Percentiles rank a stretch among this genome's conserved stretches.
phyloP scores from a whole-genome alignment of 2,113 vertebrate genomes.

The Poeciliopsis prolifica region DNA sequence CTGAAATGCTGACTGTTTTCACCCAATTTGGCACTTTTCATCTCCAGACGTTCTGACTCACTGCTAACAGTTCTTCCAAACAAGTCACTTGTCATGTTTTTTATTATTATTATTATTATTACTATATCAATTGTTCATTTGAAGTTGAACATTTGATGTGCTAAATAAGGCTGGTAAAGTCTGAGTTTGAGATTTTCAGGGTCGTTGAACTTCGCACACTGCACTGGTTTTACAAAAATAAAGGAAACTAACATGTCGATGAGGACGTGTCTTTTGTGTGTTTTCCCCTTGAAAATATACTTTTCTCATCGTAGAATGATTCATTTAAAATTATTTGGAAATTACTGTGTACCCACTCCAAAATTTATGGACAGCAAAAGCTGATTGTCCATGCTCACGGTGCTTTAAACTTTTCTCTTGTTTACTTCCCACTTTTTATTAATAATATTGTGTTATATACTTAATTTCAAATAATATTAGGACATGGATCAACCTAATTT shows the following conservation, averaged over 20 bases:
- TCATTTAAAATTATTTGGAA: neutral
- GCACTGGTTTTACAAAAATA: no score
- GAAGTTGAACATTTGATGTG: neutral
- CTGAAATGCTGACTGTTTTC: no score
- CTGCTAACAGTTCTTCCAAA: no score
- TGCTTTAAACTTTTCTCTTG: neutral
- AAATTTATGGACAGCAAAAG: no score
- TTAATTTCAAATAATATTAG: neutral
- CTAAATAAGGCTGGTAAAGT: neutral
- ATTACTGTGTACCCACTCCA: neutral
- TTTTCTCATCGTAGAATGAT: neutral
- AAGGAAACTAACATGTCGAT: neutral
- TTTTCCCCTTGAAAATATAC: neutral
- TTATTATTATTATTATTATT: neutral
- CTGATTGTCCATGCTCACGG: neutral
- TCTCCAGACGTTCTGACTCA: no score
- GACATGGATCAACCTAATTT: neutral
- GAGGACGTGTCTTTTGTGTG: neutral
- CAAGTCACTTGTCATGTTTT: neutral
- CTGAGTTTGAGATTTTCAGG: neutral
- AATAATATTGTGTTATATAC: neutral
- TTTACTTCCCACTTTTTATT: neutral
- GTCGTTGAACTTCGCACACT: neutral
- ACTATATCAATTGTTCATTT: neutral
- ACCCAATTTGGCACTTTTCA: no score